These are phyloP conservation scores for Prosopocoilus inquinatus DNA, from an alignment of 2,888 invertebrate species.

Conservation along the genomic window DNA sequence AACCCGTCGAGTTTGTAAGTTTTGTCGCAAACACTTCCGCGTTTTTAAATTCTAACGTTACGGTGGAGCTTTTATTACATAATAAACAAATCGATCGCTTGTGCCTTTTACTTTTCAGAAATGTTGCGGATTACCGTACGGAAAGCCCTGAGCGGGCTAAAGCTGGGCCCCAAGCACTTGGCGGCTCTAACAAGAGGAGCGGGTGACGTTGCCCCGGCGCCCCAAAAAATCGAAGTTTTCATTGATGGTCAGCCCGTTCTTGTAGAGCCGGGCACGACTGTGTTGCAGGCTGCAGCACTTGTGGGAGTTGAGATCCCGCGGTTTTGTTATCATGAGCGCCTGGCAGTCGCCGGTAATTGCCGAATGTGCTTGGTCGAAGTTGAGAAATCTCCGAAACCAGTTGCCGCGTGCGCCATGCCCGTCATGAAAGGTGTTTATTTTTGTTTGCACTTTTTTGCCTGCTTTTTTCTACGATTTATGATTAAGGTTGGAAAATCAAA, in stretches of 20 bases:
- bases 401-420: slow-evolving; percentile 99
- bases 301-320: slow-evolving; percentile 97
- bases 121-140: slow-evolving; percentile 78
- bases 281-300: slow-evolving; percentile 92
- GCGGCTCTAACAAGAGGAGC: slow-evolving; percentile 33
- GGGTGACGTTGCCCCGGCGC: slow-evolving; percentile 40
- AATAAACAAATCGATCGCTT: slow-evolving; percentile 16
- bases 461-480: not conserved
- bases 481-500: slow-evolving; percentile 85
- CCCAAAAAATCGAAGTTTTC: slow-evolving; percentile 88
- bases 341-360: slow-evolving; percentile 98
- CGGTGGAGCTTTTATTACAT: slow-evolving; percentile 12
- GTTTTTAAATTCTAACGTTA: not conserved
- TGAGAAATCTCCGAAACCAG: slow-evolving; percentile 96
- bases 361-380: slow-evolving; percentile 99
- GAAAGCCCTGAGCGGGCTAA: slow-evolving; percentile 58
- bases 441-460: not conserved
- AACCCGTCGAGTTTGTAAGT: too few species aligned
- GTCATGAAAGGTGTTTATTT: slow-evolving; percentile 82
- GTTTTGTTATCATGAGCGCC: slow-evolving; percentile 98
- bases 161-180: slow-evolving; percentile 41
- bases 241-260: slow-evolving; percentile 94
- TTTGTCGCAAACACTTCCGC: too few species aligned
- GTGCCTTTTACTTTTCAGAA: slow-evolving; percentile 36
- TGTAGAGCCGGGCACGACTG: slow-evolving; percentile 95